Base-by-base conservation (phyloP, 2,797 vertebrate genomes). In the Parotocinclus haroldoi region DNA sequence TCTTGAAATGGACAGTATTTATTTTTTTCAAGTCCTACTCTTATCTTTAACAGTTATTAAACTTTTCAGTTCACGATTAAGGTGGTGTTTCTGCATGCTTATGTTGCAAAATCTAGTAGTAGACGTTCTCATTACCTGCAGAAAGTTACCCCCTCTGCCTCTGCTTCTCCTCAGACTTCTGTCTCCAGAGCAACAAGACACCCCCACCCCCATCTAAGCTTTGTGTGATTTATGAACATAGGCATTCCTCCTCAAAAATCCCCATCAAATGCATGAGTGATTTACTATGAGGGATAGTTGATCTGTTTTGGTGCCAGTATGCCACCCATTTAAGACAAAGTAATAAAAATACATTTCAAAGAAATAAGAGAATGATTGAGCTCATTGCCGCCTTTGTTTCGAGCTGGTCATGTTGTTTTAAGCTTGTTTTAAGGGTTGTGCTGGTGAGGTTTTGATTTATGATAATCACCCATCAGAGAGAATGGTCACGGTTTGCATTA, bases 221-320 rank as follows among this genome's bases (percentile, higher is more conserved):
- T 56, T 60, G 10, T 58, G 27, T 50, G 73, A 77, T 80, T 51
- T 55, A 75, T 52, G 71, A 75, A 74, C 82, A 81, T 79, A 81
- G 73, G 75, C 75, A 86, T 84, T 84, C 80, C 76, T 83, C 82
- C 72, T 75, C 71, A 62, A 52, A 51, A 68, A 44, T 17, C 57
- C 27, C 19, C 10, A 5, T 40, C 74, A 50, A 46, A 81, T 65
- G 84, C 80, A 80, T 83, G 80, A 76, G 45, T 83, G 82, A 69
- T 79, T 82, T 76, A 73, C 77, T 68, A 76, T 83, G 80, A 84
- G 79, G 76, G 56, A 14, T 37, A 76, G 79, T 64, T 78, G 80
- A 84, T 81, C 77, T 81, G 71, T 69, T n/a, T 77, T 79, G 83
- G 80, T 82, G 45, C 70, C 77, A 36, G 63, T 68, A 42, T 56